Evolutionary conservation across 2,888 invertebrate species (phyloP).

Genomic region (Mylabris sibirica): DNA sequence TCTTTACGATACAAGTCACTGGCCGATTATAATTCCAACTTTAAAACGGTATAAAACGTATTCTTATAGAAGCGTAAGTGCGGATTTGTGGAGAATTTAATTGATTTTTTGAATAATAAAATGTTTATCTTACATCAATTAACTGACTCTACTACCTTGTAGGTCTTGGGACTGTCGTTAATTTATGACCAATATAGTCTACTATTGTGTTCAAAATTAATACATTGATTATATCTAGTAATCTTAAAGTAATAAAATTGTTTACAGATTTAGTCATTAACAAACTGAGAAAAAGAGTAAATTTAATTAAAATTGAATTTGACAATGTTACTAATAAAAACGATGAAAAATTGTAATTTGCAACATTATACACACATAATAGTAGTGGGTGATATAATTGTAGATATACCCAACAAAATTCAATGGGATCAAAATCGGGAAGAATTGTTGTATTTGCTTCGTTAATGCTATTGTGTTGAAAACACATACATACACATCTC

Average conservation of each 20-base stretch:
- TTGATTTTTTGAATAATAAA: neutral
- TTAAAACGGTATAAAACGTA: too few species aligned
- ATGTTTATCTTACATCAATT: conserved; percentile 2
- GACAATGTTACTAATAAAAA: neutral
- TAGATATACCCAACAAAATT: neutral
- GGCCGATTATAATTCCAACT: conserved; percentile 26
- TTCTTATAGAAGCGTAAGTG: neutral
- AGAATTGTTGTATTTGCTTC: conserved; percentile 53
- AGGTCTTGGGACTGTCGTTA: conserved; percentile 1
- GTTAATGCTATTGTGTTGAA: conserved; percentile 56
- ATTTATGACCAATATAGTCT: neutral
- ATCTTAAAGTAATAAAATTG: conserved; percentile 6
- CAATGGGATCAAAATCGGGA: conserved; percentile 19
- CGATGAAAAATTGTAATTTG: neutral
- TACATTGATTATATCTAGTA: conserved; percentile 6
- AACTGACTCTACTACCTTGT: conserved; percentile 3
- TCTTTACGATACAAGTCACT: conserved; percentile 32
- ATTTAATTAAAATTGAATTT: neutral
- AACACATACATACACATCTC: neutral
- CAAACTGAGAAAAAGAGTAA: neutral
- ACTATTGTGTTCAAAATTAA: conserved; percentile 7
- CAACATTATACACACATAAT: neutral
- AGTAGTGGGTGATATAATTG: conserved; percentile 1
- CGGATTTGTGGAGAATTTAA: neutral
- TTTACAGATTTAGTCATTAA: conserved; percentile 4